A percentile compares a stretch with the other conserved stretches of the same genome.
Evolutionary conservation across 1,140 invertebrate genomes (phyloP).

Genomic region (Caenorhabditis brenneri): DNA sequence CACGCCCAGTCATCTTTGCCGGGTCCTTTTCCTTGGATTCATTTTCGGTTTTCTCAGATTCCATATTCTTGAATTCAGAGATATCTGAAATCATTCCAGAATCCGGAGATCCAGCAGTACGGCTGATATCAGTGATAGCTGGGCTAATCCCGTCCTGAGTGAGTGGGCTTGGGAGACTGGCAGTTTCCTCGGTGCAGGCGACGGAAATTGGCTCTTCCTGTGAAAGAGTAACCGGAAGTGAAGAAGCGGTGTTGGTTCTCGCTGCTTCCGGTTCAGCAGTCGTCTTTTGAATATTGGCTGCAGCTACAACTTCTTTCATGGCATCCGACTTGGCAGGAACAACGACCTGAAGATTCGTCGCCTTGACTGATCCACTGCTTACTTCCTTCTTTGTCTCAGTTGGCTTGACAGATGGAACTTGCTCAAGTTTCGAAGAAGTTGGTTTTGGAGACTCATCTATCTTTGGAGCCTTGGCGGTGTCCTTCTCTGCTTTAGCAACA

Average conservation of each 20-base stretch:
- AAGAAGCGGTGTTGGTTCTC: background rate
- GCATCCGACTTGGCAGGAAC: too few relatives aligned
- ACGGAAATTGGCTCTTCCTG: background rate
- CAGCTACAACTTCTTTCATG: too few relatives aligned
- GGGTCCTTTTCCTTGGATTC: background rate
- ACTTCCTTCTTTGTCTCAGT: too few relatives aligned
- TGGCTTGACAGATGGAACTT: too few relatives aligned
- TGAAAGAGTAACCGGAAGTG: too few relatives aligned
- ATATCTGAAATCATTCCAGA: conserved; percentile 6
- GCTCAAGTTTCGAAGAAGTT: too few relatives aligned
- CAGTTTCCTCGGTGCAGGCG: background rate
- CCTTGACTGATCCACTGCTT: too few relatives aligned
- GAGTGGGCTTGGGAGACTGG: background rate
- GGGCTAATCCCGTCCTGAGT: background rate
- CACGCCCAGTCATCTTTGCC: background rate
- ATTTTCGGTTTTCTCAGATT: background rate
- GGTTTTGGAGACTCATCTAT: too few relatives aligned
- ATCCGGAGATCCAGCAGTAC: background rate
- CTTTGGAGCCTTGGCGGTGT: too few relatives aligned
- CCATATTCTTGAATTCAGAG: background rate
- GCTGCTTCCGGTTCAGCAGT: background rate
- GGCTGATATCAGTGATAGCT: background rate
- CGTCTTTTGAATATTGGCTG: too few relatives aligned
- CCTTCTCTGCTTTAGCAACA: too few relatives aligned
- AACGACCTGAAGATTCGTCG: too few relatives aligned